Base-by-base conservation (phyloP, 1,140 invertebrate genomes). In the Bombus confusus region DNA sequence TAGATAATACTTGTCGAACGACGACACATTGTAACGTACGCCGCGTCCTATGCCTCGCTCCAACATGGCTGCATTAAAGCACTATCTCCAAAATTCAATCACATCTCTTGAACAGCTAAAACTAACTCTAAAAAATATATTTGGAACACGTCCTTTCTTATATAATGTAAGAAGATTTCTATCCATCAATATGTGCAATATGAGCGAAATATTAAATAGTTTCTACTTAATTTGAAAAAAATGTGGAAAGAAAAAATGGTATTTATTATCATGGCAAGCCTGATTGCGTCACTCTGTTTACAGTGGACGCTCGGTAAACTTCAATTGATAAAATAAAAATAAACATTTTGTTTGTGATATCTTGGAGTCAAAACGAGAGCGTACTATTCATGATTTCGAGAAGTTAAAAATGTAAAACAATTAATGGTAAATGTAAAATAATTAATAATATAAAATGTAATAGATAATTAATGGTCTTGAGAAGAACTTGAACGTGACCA, bases 51-150 rank as follows among this genome's bases (percentile, higher is more conserved):
- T 85, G 87, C 88, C 83, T 89, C 87, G 62, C 80, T 90, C 72
- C 88, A 92, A 93, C 80, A 91, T 93, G 92, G 91, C 83, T 68
- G 75, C 85, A 80, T 77, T 89, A 87, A 89, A 87, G n/a, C 31
- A 74, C 75, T 87, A 83, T 85, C 72, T 68, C 39, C 57, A 84
- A 90, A 62, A 64, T 83, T 41, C 39, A 15, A 28, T 83, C 31
- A 39, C 37, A 5, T 22, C 9, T 2, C 8, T 28, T 1, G 3
- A 41, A 41, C 25, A 10, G 28, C 0, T 2, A 22, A 15, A 37
- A 68, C 2, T 8, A n/a, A 59, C 22, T 15, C 13, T 18, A 9
- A 1, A 52, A 83, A 34, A 9, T 22, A 39, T 34, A 57, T 43
- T 72, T 12, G 1, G 3, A 1, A n/a, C 12, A 28, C 4, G 68